Evolutionary conservation across 2,113 vertebrate genomes (phyloP).

Genomic region (Aspidoscelis tigris): DNA sequence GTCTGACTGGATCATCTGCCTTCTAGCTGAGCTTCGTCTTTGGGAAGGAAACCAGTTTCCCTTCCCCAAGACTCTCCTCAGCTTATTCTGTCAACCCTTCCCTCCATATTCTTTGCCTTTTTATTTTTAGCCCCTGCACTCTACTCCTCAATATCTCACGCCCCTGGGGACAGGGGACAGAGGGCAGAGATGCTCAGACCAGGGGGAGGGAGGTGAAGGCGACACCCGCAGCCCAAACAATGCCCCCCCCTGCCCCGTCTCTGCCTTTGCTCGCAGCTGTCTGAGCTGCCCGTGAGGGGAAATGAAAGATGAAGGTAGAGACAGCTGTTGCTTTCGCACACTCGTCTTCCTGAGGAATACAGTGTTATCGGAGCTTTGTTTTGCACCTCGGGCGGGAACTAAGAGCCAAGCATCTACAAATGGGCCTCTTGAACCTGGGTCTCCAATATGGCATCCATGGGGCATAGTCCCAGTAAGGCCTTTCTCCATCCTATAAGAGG

Average conservation of each 20-base stretch:
- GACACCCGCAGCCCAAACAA: conserved; percentile 6
- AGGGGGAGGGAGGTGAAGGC: conserved; percentile 19
- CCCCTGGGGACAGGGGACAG: not conserved
- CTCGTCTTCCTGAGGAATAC: not conserved
- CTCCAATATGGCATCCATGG: too few relatives aligned
- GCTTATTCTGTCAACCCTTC: too few relatives aligned
- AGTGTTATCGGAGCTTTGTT: conserved; percentile 13
- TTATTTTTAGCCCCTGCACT: conserved; percentile 60
- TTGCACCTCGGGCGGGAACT: conserved; percentile 23
- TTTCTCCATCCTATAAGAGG: too few relatives aligned
- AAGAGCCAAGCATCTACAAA: conserved; percentile 66
- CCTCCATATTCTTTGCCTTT: not conserved
- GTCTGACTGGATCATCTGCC: too few relatives aligned
- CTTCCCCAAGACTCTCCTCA: too few relatives aligned
- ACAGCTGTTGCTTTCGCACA: conserved; percentile 64
- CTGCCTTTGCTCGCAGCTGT: conserved; percentile 61
- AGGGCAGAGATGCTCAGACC: not conserved
- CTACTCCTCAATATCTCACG: not conserved
- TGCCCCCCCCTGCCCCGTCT: conserved; percentile 35
- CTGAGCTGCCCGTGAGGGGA: not conserved
- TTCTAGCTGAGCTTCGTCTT: too few relatives aligned
- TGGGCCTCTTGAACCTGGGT: conserved; percentile 36
- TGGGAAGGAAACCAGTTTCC: too few relatives aligned
- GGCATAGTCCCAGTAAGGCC: too few relatives aligned
- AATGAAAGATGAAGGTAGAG: conserved; percentile 50